Evolutionary conservation across 2,113 vertebrate genomes (phyloP).

Genomic region (Copsychus sechellarum): DNA sequence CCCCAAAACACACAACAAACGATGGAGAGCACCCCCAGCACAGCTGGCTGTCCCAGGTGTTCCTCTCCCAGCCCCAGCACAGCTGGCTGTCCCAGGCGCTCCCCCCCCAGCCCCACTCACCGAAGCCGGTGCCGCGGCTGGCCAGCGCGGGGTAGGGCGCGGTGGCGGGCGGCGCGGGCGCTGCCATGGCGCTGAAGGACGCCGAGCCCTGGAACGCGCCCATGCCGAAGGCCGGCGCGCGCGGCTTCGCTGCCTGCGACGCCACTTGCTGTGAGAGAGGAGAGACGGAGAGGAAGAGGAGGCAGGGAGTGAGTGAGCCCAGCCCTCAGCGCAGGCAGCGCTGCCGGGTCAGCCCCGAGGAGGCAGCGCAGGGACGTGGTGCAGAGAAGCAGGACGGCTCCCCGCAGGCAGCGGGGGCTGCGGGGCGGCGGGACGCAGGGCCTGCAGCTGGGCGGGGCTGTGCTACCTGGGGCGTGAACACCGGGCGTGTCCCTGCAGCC

Average conservation of each 20-base stretch:
- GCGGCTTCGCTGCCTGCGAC: slow-evolving; percentile 68
- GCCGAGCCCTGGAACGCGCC: slow-evolving; percentile 69
- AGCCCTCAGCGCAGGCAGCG: accelerated
- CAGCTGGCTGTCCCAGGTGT: too few relatives aligned
- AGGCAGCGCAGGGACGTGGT: accelerated
- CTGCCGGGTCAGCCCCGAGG: accelerated
- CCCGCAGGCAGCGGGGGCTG: background rate
- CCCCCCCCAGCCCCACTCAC: slow-evolving; percentile 29
- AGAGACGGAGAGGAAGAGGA: background rate
- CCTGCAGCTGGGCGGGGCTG: background rate
- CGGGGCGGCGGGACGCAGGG: background rate
- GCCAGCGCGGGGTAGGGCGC: slow-evolving; percentile 58
- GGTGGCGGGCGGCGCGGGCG: slow-evolving; percentile 14
- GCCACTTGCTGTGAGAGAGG: slow-evolving; percentile 53
- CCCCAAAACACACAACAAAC: accelerated
- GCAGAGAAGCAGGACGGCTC: accelerated
- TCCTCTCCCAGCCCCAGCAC: background rate
- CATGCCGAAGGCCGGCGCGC: slow-evolving; percentile 70
- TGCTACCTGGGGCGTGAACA: slow-evolving; percentile 87
- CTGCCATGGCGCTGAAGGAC: slow-evolving; percentile 71
- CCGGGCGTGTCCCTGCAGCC: slow-evolving; percentile 74
- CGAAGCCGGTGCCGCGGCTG: slow-evolving; percentile 57
- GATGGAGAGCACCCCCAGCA: accelerated
- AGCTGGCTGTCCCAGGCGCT: background rate
- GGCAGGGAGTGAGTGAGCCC: too few relatives aligned